Conservation (phyloP, 2,888 invertebrate species). For the Pterobdella sp. region DNA sequence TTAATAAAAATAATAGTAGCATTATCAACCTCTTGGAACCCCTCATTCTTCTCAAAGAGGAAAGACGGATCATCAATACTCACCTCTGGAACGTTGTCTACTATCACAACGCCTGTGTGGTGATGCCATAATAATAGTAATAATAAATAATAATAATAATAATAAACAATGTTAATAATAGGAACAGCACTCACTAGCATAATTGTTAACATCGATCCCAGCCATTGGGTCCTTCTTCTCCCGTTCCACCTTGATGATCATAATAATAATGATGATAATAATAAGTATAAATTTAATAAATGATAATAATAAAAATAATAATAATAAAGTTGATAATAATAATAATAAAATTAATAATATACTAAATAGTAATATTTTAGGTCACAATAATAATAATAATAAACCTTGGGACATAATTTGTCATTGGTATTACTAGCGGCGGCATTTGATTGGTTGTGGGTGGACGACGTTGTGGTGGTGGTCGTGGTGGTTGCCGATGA, state of each 20-base stretch:
- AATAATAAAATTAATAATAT: slow-evolving; percentile 4
- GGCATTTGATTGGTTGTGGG: not conserved
- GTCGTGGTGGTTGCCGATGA: not conserved
- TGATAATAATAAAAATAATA: not conserved
- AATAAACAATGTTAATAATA: too few species aligned
- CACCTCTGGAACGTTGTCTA: slow-evolving; percentile 55
- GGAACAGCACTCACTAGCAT: slow-evolving; percentile 56
- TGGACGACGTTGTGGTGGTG: slow-evolving; percentile 4
- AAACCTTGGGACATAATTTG: too few species aligned
- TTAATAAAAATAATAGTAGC: too few species aligned
- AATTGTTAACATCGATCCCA: slow-evolving; percentile 57
- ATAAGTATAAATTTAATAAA: not conserved
- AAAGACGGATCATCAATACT: slow-evolving; percentile 52
- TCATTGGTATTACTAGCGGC: not conserved
- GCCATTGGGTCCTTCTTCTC: slow-evolving; percentile 55
- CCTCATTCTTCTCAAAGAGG: slow-evolving; percentile 54
- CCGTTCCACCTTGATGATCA: slow-evolving; percentile 48
- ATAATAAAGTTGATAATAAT: not conserved
- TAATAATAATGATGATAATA: slow-evolving; percentile 23
- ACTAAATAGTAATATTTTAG: not conserved
- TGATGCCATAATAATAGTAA: too few species aligned
- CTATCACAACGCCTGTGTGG: slow-evolving; percentile 53
- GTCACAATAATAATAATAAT: too few species aligned
- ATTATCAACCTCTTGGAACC: slow-evolving; percentile 78
- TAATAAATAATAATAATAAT: too few species aligned